Evolutionary conservation across 2,797 vertebrate species (phyloP).

Genomic region (Erithacus rubecula): DNA sequence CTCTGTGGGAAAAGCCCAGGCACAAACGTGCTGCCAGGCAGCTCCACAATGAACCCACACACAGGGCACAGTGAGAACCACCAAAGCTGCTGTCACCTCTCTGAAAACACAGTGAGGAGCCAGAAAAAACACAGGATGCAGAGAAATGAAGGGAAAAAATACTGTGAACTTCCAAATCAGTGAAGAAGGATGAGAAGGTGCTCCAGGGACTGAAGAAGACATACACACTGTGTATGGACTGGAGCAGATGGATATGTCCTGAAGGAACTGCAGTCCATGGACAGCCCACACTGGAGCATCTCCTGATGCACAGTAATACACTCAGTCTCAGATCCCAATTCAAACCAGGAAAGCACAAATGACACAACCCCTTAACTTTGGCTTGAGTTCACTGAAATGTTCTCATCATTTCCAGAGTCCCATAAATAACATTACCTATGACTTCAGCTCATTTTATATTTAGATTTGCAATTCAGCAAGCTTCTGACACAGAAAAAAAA

Average conservation of each 20-base stretch:
- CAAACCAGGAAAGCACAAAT: not conserved
- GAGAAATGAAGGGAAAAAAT: not conserved
- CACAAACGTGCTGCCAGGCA: not conserved
- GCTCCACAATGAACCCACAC: not conserved
- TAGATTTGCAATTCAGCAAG: not conserved
- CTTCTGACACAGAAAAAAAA: not conserved
- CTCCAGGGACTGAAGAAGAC: not conserved
- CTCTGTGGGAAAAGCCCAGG: not conserved
- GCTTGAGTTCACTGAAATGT: rapidly evolving
- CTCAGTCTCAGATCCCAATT: not conserved
- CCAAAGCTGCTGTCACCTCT: not conserved
- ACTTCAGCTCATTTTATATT: not conserved
- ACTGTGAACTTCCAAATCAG: not conserved
- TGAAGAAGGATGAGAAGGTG: not conserved
- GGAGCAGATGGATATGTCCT: not conserved
- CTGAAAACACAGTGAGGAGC: not conserved
- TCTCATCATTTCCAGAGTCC: not conserved
- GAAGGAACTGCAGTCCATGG: not conserved
- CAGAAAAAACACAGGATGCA: not conserved
- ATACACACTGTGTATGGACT: not conserved
- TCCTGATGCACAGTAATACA: not conserved
- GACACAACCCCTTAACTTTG: not conserved
- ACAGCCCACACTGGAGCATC: not conserved
- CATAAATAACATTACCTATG: not conserved
- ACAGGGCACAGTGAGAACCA: not conserved